Percentiles rank a stretch among this genome's conserved stretches.
phyloP scores from a whole-genome alignment of 2,797 vertebrate species.

The Tolypeutes matacus region DNA sequence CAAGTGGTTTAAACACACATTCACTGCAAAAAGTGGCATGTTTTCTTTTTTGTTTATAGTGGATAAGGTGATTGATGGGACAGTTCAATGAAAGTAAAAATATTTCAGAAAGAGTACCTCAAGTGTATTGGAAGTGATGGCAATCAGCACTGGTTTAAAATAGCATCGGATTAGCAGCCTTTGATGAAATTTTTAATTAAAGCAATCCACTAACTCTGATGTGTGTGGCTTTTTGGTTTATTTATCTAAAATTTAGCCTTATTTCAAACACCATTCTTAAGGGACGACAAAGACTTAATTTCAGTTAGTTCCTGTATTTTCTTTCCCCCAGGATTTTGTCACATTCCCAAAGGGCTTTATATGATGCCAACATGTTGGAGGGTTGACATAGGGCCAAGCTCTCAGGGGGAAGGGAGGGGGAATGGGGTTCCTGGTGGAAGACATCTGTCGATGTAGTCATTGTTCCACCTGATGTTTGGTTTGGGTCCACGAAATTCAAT shows the following conservation, averaged over 20 bases:
- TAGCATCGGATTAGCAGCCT: neutral
- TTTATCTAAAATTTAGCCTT: constrained; percentile 2
- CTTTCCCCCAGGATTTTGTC: neutral
- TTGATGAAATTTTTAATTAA: constrained; percentile 40
- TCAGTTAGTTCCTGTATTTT: neutral
- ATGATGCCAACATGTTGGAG: neutral
- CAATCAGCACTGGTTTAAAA: neutral
- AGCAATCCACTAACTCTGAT: neutral
- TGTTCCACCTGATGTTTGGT: neutral
- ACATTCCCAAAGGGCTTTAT: neutral
- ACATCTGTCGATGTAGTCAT: neutral
- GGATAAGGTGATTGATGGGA: constrained; percentile 16
- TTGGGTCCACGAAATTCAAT: neutral
- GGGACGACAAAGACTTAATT: neutral
- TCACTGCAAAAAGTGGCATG: constrained; percentile 14
- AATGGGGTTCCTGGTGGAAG: too few species aligned
- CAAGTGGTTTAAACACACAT: constrained; percentile 66
- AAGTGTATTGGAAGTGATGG: neutral
- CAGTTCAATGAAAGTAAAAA: constrained; percentile 11
- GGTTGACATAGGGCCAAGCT: neutral
- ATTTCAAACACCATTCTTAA: constrained; percentile 17
- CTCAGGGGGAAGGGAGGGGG: too few species aligned
- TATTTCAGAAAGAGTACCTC: neutral
- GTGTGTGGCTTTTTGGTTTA: neutral
- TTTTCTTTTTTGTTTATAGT: constrained; percentile 34